These are phyloP conservation scores for Oscheius sp. DNA, from an alignment of 2,888 invertebrate species.

Conservation along the genomic window DNA sequence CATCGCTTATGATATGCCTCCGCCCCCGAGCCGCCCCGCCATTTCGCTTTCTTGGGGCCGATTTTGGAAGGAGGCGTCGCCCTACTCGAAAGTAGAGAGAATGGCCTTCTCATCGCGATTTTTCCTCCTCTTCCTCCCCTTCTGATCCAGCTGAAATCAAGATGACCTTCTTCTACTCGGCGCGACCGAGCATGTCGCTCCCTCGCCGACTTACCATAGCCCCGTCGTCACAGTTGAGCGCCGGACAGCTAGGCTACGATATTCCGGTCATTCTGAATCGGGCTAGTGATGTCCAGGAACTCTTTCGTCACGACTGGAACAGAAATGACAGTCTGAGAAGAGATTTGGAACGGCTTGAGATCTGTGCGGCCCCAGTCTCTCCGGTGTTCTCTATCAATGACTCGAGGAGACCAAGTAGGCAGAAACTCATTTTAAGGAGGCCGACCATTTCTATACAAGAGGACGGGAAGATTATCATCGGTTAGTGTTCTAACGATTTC, in stretches of 20 bases:
- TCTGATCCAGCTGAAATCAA: background rate
- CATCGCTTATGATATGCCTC: slow-evolving; percentile 38
- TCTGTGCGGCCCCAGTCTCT: slow-evolving; percentile 59
- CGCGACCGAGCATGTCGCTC: slow-evolving; percentile 28
- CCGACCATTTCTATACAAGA: slow-evolving; percentile 72
- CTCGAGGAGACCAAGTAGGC: slow-evolving; percentile 43
- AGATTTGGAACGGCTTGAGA: slow-evolving; percentile 30
- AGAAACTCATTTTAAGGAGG: slow-evolving; percentile 57
- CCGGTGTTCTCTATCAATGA: slow-evolving; percentile 64
- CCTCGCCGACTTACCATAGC: slow-evolving; percentile 46
- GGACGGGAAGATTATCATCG: slow-evolving; percentile 70
- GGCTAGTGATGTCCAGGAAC: slow-evolving; percentile 34
- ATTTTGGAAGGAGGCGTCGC: background rate
- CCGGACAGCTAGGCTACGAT: slow-evolving; percentile 45
- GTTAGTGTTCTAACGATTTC: slow-evolving; percentile 44
- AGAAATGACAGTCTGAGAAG: slow-evolving; percentile 21
- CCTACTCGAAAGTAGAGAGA: background rate
- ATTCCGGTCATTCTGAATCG: slow-evolving; percentile 52
- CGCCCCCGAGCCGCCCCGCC: slow-evolving; percentile 27
- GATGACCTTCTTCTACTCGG: slow-evolving; percentile 39
- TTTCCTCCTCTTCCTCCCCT: background rate
- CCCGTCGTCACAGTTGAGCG: slow-evolving; percentile 42
- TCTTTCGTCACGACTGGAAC: slow-evolving; percentile 22
- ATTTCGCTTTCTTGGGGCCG: slow-evolving; percentile 27
- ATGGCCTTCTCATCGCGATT: too few relatives aligned